Base-by-base conservation (phyloP, 2,797 vertebrate genomes). In the Lophius americanus region DNA sequence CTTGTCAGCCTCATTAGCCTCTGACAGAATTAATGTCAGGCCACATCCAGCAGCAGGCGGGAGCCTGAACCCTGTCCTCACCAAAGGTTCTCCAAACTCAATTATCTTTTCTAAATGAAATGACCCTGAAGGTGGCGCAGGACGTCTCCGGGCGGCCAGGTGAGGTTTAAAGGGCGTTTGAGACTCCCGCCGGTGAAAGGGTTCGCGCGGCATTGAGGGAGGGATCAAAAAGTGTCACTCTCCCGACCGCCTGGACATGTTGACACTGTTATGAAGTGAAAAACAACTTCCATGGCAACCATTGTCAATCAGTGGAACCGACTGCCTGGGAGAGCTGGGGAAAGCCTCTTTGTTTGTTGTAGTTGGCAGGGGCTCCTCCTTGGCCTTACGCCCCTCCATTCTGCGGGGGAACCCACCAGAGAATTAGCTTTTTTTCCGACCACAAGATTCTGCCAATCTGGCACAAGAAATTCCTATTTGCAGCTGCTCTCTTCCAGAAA, bases 311-410 rank as follows among this genome's bases (percentile, higher is more conserved):
- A 81, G 83, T 83, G 93, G 92, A 93, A 84, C 69, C 72, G 87
- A 88, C 93, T 93, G 93, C 92, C 91, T 92, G 89, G 92, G 94
- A 93, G 94, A 92, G 92, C 85, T 88, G 92, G 95, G 95, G 95
- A 95, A 96, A 96, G 95, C 95, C 96, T 94, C 88, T 92, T 92
- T 96, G 95, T 96, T 96, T 96, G 94, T 95, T 96, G 91, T 94
- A 85, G 87, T 96, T 96, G 95, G 96, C 95, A 46, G n/a, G 58
- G 9, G 81, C 68, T 91, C 85, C 79, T 83, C 90, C 81, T 92
- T 94, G 93, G 93, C 93, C 91, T 75, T 80, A 74, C 63, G 89
- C 92, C 92, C 89, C 91, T 86, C 79, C 77, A 91, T 94, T 94
- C 92, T 92, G 92, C 62, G 85, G 92, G 94, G 93, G 92, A 93